Base-by-base conservation (phyloP, 1,140 invertebrate species). In the Heterodera schachtii region DNA sequence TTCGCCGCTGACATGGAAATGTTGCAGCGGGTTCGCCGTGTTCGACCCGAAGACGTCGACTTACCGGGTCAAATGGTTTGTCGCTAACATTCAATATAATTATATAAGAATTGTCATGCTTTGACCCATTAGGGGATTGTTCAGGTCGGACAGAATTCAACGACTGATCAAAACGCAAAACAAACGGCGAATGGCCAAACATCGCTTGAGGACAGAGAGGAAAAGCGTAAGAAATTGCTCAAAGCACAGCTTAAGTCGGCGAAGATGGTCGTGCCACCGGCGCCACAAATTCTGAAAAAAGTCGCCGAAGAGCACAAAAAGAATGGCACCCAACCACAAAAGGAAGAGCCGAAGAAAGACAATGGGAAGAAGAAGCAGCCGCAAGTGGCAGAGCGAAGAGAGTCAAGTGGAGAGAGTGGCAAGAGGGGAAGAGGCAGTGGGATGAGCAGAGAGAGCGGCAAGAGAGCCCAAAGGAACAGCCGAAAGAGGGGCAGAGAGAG, bases 41-140 rank as follows among this genome's bases (percentile, higher is more conserved):
- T 85, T 9, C 81, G 84, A 43, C 84, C 84, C n/a, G 84, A 85
- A 66, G 84, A 85, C 57, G 84, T 85, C 46, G 84, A 85, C 44
- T 75, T 85, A 44, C 84, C 84, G 21, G 75, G 44, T 41, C 69
- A 71, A 64, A 19, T 64, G 57, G 57, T 64, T 8, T 16, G 52
- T 52, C 52, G 11, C 49, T 8, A 52, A 52, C 49, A 52, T 6
- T 52, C 31, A 31, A 1, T 31, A 31, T 0, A 31, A 31, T 31
- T 31, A 31, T 31, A 0, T 31, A 31, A 31, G 31, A 31, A 31
- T 31, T 31, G 31, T 31, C 31, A 52, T 52, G 49, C 52, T 6
- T 8, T 19, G 11, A 2, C 19, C 67, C 19, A 6, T 3, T 11
- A 47, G 73, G 3, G 21, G 44, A 66, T 21, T 81, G 41, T 52